These are phyloP conservation scores for Noctua janthe DNA, from an alignment of 2,888 invertebrate species.

Conservation along the genomic window DNA sequence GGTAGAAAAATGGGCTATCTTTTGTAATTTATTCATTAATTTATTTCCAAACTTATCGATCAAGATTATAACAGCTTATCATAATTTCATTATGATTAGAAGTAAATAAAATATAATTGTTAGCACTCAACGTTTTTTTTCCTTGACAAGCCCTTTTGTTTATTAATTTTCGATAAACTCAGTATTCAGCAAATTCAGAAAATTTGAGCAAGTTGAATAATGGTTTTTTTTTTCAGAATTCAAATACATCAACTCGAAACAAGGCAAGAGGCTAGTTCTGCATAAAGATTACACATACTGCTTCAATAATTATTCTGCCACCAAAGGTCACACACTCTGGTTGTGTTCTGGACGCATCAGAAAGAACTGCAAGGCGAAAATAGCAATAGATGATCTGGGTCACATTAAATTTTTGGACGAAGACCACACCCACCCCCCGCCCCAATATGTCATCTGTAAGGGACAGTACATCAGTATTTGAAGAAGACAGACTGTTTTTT, in stretches of 20 bases:
- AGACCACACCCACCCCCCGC: slow-evolving; percentile 24
- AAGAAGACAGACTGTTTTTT: background rate
- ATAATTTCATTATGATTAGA: too few relatives aligned
- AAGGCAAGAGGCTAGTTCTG: background rate
- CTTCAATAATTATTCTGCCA: background rate
- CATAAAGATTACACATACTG: background rate
- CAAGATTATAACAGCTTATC: too few relatives aligned
- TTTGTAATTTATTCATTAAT: too few relatives aligned
- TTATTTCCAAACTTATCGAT: too few relatives aligned
- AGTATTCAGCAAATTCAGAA: too few relatives aligned
- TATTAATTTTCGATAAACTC: too few relatives aligned
- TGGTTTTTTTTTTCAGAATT: slow-evolving; percentile 25
- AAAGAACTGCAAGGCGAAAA: slow-evolving; percentile 8
- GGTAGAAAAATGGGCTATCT: too few relatives aligned
- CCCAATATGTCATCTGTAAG: slow-evolving; percentile 8
- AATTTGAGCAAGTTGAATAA: too few relatives aligned
- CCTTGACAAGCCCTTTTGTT: too few relatives aligned
- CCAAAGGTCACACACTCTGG: background rate
- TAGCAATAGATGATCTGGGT: slow-evolving; percentile 5
- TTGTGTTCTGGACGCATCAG: background rate
- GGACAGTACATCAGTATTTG: slow-evolving; percentile 1
- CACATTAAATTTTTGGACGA: background rate
- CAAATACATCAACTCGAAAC: background rate
- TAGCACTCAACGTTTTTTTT: too few relatives aligned
- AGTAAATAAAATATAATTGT: too few relatives aligned